Evolutionary conservation across 2,888 invertebrate genomes (phyloP), one percentile per base, ranked within the genome.

Genomic region (Meloe dianella): DNA sequence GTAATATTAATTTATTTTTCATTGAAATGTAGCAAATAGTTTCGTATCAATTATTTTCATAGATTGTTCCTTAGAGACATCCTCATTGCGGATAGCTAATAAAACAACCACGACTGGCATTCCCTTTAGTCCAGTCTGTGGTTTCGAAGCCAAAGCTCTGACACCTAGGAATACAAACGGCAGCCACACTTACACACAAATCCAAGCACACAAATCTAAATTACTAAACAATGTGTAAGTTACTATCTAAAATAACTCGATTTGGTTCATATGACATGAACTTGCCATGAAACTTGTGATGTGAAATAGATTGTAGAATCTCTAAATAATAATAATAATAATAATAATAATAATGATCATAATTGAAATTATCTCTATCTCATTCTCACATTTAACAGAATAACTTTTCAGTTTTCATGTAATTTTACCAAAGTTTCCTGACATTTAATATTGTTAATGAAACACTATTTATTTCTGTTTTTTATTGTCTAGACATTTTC

Each of bases 161-260:
- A 69, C 72, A 72, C 71, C 73, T 64, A 41, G 38, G 64, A 51
- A 63, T 65, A 68, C 67, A 69, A 70, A 47, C 47, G 7, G 47
- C 9, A 47, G 10, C 47, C 47, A 20, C 47, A 47, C 47, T 10
- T 6, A 41, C 38, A 41, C 17, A 70, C 61, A 68, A 10, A 32
- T 32, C 9, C 12, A 32, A 5, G 29, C 9, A 32, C 10, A 58
- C 54, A 68, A 67, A 67, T 17, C 65, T 69, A 73, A 74, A 75
- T 76, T 75, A 70, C 74, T 72, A 68, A 75, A 75, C 75, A 76
- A 74, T 74, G 72, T 73, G 65, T 71, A 73, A 74, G 73, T 73
- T 71, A 63, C 71, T 74, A 47, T 70, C 57, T 67, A n/a, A 65
- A 76, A 73, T 76, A 72, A 74, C 70, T 75, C 71, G 70, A 72